Evolutionary conservation across 2,888 invertebrate species (phyloP).

Genomic region (Rotaria macrura): DNA sequence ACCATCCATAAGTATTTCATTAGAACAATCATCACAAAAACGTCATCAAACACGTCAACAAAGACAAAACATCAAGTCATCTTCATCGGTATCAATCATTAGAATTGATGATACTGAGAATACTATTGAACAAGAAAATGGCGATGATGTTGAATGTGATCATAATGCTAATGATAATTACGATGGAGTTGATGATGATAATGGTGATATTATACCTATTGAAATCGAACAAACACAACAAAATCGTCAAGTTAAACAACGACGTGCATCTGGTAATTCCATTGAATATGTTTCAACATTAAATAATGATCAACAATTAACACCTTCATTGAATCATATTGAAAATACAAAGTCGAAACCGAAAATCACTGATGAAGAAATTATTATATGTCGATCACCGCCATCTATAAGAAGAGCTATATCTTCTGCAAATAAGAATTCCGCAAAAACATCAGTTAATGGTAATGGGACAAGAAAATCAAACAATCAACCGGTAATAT

Average conservation of each 20-base stretch:
- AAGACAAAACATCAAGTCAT: not conserved
- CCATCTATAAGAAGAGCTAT: not conserved
- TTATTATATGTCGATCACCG: not conserved
- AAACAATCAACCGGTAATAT: not conserved
- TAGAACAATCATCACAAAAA: not conserved
- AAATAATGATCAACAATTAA: not conserved
- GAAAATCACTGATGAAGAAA: not conserved
- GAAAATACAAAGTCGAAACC: not conserved
- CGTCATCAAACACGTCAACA: not conserved
- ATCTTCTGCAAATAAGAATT: not conserved
- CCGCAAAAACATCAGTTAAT: not conserved
- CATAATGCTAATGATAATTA: too few species aligned
- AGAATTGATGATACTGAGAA: not conserved
- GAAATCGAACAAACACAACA: not conserved
- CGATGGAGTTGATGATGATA: not conserved
- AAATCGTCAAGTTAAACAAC: not conserved
- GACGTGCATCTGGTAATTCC: not conserved
- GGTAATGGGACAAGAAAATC: not conserved
- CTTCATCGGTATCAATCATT: not conserved
- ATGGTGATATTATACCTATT: not conserved
- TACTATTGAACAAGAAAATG: slow-evolving; percentile 1
- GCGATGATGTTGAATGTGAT: too few species aligned
- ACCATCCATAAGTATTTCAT: not conserved
- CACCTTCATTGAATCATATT: not conserved
- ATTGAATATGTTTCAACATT: slow-evolving; percentile 1